Conservation (phyloP, 2,113 vertebrate genomes). For the Boulengerochromis microlepis region DNA sequence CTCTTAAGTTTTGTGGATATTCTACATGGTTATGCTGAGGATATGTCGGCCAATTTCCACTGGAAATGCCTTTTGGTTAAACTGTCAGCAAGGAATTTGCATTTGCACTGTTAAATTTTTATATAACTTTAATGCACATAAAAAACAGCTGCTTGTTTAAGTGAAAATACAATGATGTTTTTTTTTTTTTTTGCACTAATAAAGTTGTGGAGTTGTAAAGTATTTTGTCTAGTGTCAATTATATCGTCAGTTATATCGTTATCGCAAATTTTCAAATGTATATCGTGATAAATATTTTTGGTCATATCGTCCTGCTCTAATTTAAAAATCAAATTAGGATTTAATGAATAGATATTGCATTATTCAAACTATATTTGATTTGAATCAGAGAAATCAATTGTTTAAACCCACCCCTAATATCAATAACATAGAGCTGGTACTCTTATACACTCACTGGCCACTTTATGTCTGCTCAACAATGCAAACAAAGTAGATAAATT, state of each 20-base stretch:
- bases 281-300: background rate
- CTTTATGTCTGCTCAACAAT: background rate
- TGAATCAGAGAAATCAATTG: background rate
- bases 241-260: background rate
- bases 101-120: background rate
- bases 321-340: background rate
- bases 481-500: background rate
- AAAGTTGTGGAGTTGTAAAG: background rate
- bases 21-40: background rate
- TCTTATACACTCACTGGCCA: background rate
- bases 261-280: background rate
- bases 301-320: background rate
- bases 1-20: background rate
- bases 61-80: background rate
- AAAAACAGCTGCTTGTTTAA: background rate
- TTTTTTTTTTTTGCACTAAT: background rate
- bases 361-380: background rate
- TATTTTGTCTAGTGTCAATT: background rate
- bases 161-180: background rate
- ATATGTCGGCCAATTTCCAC: rapidly evolving
- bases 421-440: background rate
- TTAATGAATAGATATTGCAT: background rate
- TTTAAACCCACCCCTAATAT: background rate
- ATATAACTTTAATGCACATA: background rate
- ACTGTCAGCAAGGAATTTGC: background rate